Evolutionary conservation across 2,797 vertebrate genomes (phyloP).

Genomic region (Anolis apletophallus): DNA sequence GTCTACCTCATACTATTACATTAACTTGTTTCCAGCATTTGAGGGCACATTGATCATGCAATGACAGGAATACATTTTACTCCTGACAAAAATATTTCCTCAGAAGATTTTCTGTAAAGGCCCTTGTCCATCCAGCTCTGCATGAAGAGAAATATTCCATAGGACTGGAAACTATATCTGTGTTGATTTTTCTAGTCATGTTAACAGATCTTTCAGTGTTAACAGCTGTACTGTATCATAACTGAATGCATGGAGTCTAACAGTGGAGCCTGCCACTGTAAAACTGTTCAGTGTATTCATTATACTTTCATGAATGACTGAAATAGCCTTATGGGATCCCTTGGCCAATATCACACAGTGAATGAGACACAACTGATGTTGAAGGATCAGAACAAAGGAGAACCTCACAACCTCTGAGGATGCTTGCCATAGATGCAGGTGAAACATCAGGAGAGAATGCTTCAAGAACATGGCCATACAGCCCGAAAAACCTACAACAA

Average conservation of each 20-base stretch:
- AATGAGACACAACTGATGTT: not conserved
- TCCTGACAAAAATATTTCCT: not conserved
- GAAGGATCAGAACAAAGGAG: not conserved
- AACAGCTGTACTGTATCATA: not conserved
- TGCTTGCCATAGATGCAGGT: no score
- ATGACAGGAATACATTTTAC: not conserved
- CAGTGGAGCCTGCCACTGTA: not conserved
- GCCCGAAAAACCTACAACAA: no score
- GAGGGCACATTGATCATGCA: not conserved
- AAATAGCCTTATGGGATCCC: not conserved
- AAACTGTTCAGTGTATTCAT: not conserved
- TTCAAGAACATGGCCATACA: no score
- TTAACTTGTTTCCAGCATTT: not conserved
- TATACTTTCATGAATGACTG: not conserved
- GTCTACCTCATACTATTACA: not conserved
- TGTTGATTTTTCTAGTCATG: not conserved
- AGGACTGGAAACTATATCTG: not conserved
- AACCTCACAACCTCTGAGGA: no score
- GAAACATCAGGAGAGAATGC: no score
- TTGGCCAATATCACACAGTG: not conserved
- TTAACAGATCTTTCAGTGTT: not conserved
- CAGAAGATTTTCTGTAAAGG: not conserved
- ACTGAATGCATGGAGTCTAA: not conserved
- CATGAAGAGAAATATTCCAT: not conserved
- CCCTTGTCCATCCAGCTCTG: not conserved